Percentiles rank a stretch among this genome's conserved stretches.
Conservation (phyloP, 2,888 invertebrate genomes). For the Apoderus coryli region DNA sequence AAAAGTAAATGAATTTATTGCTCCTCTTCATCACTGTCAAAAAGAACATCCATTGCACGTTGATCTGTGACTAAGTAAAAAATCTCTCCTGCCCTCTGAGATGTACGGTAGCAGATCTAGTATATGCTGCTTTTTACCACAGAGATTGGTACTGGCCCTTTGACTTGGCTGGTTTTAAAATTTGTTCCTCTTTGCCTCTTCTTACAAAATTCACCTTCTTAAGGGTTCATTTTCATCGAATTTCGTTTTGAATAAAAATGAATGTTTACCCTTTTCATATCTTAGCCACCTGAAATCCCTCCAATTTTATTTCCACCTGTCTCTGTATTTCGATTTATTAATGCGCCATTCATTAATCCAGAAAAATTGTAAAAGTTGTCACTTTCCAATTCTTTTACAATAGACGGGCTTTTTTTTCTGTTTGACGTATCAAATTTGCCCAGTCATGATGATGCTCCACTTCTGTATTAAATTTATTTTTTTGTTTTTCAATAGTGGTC, state of each 20-base stretch:
- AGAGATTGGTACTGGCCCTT: constrained; percentile 6
- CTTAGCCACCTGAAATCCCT: constrained; percentile 3
- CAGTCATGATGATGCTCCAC: constrained; percentile 5
- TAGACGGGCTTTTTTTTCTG: constrained; percentile 5
- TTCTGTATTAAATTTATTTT: constrained; percentile 4
- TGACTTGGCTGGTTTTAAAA: constrained; percentile 5
- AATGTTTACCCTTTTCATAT: constrained; percentile 1
- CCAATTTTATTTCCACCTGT: constrained; percentile 5
- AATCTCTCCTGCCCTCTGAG: constrained; percentile 1
- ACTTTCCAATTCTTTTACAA: constrained; percentile 3
- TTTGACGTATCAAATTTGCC: constrained; percentile 2
- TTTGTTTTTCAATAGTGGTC: constrained; percentile 7
- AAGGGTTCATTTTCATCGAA: constrained; percentile 2
- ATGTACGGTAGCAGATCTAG: constrained; percentile 3
- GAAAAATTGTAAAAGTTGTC: constrained; percentile 7
- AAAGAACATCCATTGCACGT: constrained; percentile 4
- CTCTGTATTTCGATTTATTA: constrained; percentile 4
- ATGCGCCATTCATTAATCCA: constrained; percentile 3
- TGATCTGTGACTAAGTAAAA: constrained; percentile 2
- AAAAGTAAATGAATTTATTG: constrained; percentile 3
- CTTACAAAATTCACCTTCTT: constrained; percentile 5
- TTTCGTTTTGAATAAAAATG: constrained; percentile 3
- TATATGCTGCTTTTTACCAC: constrained; percentile 4
- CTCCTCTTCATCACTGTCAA: constrained; percentile 4
- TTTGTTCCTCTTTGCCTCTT: constrained; percentile 4